Percentiles rank a stretch among this genome's conserved stretches.
These are phyloP conservation scores for Deladenus siricidicola DNA, from an alignment of 2,888 invertebrate species.

Conservation along the genomic window DNA sequence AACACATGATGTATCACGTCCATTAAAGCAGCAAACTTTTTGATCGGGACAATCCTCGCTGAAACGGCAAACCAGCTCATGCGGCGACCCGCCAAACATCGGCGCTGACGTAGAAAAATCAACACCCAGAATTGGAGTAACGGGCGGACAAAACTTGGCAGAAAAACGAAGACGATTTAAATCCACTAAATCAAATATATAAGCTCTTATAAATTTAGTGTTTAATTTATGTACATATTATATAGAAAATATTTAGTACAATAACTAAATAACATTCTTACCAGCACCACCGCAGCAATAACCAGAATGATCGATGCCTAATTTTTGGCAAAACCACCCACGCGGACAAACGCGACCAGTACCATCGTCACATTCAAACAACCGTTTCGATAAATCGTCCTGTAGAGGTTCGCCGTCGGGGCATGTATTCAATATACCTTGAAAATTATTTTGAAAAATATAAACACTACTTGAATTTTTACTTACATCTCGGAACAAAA, in stretches of 20 bases:
- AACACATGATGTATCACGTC: slow-evolving; percentile 38
- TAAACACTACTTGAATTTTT: no score
- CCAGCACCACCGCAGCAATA: slow-evolving; percentile 41
- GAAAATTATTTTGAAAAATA: not conserved
- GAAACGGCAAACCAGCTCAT: slow-evolving; percentile 25
- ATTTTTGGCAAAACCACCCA: slow-evolving; percentile 37
- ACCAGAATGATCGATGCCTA: slow-evolving; percentile 35
- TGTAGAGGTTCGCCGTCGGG: slow-evolving; percentile 33
- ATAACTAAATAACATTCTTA: no score
- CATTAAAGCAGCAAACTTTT: slow-evolving; percentile 44
- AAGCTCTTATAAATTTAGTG: no score
- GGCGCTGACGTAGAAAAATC: no score
- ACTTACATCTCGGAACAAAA: slow-evolving; percentile 36
- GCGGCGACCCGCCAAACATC: no score
- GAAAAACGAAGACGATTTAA: no score
- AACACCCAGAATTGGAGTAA: no score
- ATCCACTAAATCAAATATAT: no score
- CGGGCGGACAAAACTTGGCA: no score
- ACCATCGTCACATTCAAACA: slow-evolving; percentile 30
- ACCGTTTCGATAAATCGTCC: slow-evolving; percentile 17
- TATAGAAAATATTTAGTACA: no score
- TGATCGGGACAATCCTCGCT: slow-evolving; percentile 30
- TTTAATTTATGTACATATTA: no score
- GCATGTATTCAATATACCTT: slow-evolving; percentile 28
- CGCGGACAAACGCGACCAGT: slow-evolving; percentile 34